A percentile compares a stretch with the other conserved stretches of the same genome.
These are phyloP conservation scores for Spodoptera litura DNA, from an alignment of 1,140 invertebrate species.

Conservation along the genomic window DNA sequence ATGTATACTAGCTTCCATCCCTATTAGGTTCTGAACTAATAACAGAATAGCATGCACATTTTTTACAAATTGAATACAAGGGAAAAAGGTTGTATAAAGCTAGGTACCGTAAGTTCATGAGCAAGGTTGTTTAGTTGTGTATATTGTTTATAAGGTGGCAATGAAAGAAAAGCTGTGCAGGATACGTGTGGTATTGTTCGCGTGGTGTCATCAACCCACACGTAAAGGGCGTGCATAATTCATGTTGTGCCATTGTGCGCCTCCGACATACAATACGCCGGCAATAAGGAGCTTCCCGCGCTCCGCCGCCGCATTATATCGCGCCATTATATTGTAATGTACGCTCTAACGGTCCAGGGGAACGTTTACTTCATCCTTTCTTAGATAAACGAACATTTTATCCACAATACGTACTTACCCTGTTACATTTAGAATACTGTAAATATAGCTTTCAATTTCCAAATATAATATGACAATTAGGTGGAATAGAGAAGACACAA, in stretches of 20 bases:
- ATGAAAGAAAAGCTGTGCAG: constrained; percentile 41
- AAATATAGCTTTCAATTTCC: too few species aligned
- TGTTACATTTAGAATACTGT: too few species aligned
- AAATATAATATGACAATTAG: too few species aligned
- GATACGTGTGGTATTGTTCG: constrained; percentile 43
- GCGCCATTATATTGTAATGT: constrained; percentile 29
- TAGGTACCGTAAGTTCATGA: constrained; percentile 35
- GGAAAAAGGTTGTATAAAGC: neutral
- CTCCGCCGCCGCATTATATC: constrained; percentile 16
- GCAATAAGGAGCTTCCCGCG: constrained; percentile 34
- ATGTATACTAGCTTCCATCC: too few species aligned
- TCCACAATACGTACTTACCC: too few species aligned
- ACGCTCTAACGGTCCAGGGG: constrained; percentile 10
- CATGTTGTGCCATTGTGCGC: constrained; percentile 63
- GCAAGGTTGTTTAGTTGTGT: constrained; percentile 16
- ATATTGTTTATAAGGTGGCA: constrained; percentile 1
- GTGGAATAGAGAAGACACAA: too few species aligned
- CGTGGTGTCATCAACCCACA: constrained; percentile 64
- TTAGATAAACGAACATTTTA: neutral
- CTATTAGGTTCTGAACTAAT: too few species aligned
- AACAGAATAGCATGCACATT: too few species aligned
- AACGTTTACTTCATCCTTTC: constrained; percentile 22
- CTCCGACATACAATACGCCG: constrained; percentile 38
- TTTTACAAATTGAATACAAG: neutral
- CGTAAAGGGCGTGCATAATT: constrained; percentile 67